Evolutionary conservation across 2,113 vertebrate genomes (phyloP).

Genomic region (Puffinus mauretanicus): DNA sequence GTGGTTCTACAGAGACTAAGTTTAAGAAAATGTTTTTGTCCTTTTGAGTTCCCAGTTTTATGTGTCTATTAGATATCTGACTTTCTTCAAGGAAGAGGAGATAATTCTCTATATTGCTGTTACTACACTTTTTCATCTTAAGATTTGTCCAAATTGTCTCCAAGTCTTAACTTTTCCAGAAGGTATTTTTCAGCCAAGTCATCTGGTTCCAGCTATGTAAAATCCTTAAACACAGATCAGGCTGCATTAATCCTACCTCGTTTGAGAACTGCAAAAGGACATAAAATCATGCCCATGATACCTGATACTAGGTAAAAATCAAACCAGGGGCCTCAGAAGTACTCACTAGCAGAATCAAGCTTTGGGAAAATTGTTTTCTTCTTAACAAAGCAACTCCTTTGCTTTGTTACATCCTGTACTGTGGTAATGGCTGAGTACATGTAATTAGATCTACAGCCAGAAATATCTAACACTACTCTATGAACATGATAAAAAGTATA

Average conservation of each 20-base stretch:
- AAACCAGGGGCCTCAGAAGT: neutral
- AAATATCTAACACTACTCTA: neutral
- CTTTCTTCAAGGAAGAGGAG: neutral
- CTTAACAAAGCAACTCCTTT: neutral
- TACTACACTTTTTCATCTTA: neutral
- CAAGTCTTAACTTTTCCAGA: neutral
- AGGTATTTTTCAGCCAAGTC: neutral
- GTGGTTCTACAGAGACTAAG: neutral
- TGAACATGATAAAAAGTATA: neutral
- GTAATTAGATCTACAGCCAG: neutral
- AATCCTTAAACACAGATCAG: neutral
- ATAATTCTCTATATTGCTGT: neutral
- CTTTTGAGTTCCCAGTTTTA: neutral
- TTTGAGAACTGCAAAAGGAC: neutral
- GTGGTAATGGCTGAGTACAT: neutral
- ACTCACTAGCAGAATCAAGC: neutral
- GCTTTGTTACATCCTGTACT: neutral
- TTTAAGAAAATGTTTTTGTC: neutral
- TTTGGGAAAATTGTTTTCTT: neutral
- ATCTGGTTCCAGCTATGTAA: neutral
- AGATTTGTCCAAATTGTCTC: neutral
- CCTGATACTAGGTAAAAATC: neutral
- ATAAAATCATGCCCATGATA: neutral
- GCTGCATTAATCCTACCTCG: rapidly evolving
- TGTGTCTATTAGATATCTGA: neutral